phyloP scores from a whole-genome alignment of 37 sponge, comb jelly and placozoan genomes.

The Dysidea cf. avara region DNA sequence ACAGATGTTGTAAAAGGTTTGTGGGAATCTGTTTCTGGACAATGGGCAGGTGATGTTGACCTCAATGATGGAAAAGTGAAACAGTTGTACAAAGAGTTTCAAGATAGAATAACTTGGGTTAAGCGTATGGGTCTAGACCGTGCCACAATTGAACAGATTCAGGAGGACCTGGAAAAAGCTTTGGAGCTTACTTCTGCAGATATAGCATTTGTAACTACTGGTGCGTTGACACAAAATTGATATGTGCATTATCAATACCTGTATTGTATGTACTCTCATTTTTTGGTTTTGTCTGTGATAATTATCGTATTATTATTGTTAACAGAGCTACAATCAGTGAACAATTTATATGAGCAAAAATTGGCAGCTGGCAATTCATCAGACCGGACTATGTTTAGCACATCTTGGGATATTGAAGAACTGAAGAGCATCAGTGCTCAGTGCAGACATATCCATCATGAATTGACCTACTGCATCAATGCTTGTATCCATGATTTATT shows the following conservation, averaged over 20 bases:
- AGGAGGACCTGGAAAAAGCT: neutral
- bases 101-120: neutral
- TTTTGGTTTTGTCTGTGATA: too few relatives aligned
- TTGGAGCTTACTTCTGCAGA: neutral
- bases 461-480: neutral
- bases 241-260: too few relatives aligned
- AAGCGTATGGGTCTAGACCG: conserved; percentile 3
- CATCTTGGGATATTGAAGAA: conserved; percentile 26
- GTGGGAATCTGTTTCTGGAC: too few relatives aligned
- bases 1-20: too few relatives aligned
- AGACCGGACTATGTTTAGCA: conserved; percentile 24
- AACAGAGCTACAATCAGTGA: conserved; percentile 4
- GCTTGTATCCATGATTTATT: neutral
- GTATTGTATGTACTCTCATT: too few relatives aligned
- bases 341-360: conserved; percentile 14
- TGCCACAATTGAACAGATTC: neutral
- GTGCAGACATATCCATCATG: neutral
- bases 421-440: neutral
- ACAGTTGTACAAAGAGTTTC: neutral
- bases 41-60: conserved; percentile 36
- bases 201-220: conserved; percentile 8
- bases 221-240: conserved; percentile 1
- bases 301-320: too few relatives aligned
- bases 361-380: neutral
- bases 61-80: conserved; percentile 21